A percentile compares a stretch with the other conserved stretches of the same genome.
These are phyloP conservation scores for Dolichomitus sp. DNA, from an alignment of 2,888 invertebrate species.

Conservation along the genomic window DNA sequence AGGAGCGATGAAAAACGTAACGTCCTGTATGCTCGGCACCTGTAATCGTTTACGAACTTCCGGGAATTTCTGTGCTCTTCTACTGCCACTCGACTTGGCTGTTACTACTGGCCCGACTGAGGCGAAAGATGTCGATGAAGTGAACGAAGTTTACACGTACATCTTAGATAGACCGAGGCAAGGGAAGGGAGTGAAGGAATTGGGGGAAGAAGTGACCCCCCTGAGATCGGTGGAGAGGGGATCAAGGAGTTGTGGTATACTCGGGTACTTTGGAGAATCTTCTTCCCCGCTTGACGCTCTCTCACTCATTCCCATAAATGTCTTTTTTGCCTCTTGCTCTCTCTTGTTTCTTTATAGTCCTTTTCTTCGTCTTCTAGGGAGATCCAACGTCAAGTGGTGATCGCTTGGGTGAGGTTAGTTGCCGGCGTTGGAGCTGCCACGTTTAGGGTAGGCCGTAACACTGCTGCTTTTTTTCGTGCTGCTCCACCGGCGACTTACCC, in stretches of 20 bases:
- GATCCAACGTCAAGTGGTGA: constrained; percentile 61
- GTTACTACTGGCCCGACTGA: constrained; percentile 27
- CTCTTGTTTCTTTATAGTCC: constrained; percentile 16
- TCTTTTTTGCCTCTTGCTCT: neutral
- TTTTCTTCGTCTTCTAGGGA: constrained; percentile 42
- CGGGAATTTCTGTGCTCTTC: constrained; percentile 31
- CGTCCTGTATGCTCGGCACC: constrained; percentile 44
- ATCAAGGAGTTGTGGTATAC: constrained; percentile 39
- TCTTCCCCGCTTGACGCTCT: constrained; percentile 39
- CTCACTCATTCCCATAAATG: constrained; percentile 33
- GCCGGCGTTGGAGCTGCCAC: constrained; percentile 32
- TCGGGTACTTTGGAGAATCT: constrained; percentile 35
- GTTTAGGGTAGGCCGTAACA: constrained; percentile 57
- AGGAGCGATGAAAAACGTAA: constrained; percentile 25
- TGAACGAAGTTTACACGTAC: constrained; percentile 43
- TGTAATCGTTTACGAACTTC: constrained; percentile 56
- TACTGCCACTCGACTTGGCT: constrained; percentile 24
- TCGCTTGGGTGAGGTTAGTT: constrained; percentile 68
- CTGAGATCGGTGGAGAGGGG: constrained; percentile 25
- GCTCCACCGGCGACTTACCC: neutral
- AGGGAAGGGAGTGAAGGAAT: constrained; percentile 18
- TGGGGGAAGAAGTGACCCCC: constrained; percentile 26
- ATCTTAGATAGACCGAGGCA: constrained; percentile 42
- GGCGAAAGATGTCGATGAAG: constrained; percentile 47
- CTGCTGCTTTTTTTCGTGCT: neutral